Evolutionary conservation across 1,140 invertebrate species (phyloP).

Genomic region (Diorhabda carinulata): DNA sequence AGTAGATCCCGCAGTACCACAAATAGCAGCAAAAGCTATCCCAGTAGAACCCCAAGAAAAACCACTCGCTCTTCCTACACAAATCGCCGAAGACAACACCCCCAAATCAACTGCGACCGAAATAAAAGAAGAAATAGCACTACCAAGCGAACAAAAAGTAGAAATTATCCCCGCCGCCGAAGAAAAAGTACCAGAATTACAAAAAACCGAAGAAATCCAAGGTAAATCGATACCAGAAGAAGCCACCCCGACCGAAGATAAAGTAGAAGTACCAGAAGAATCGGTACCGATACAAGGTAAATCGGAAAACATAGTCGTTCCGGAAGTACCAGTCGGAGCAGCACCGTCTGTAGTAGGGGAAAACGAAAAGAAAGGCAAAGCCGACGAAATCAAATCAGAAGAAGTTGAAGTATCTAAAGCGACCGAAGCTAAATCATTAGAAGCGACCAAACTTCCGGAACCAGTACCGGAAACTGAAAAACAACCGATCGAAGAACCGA

Average conservation of each 20-base stretch:
- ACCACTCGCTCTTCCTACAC: conserved; percentile 37
- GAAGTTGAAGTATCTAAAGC: conserved; percentile 13
- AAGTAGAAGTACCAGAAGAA: neutral
- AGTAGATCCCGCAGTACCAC: conserved; percentile 23
- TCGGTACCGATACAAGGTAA: too few species aligned
- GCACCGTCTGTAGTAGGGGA: conserved; percentile 21
- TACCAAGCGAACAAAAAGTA: conserved; percentile 39
- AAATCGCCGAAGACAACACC: conserved; percentile 29
- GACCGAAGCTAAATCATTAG: neutral
- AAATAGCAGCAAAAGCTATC: conserved; percentile 16
- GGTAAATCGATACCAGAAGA: conserved; percentile 2
- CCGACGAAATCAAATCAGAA: conserved; percentile 30
- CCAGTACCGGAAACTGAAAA: conserved; percentile 4
- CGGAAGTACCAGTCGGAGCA: conserved; percentile 13
- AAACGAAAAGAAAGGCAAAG: conserved; percentile 38
- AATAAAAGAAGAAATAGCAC: conserved; percentile 32
- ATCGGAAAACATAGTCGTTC: neutral
- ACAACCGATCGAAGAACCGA: conserved; percentile 20
- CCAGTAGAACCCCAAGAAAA: conserved; percentile 30
- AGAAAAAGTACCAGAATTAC: conserved; percentile 38
- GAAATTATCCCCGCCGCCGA: conserved; percentile 33
- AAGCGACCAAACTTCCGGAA: conserved; percentile 20
- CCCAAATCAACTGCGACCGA: conserved; percentile 30
- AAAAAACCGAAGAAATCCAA: conserved; percentile 17
- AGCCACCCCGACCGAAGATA: conserved; percentile 1